These are phyloP conservation scores for Anoplophora glabripennis DNA, from an alignment of 1,140 invertebrate species.

Conservation along the genomic window DNA sequence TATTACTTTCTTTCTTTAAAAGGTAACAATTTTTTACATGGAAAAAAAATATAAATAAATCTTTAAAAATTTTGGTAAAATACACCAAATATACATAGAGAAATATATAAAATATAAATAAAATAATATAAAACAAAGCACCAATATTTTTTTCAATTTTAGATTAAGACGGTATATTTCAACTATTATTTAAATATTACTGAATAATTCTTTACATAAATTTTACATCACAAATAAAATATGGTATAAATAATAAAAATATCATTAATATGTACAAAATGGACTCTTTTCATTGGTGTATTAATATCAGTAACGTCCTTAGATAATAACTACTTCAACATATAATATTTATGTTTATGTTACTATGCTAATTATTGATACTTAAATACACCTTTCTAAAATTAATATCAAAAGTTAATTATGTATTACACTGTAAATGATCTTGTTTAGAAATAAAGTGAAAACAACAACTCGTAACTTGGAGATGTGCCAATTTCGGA, in stretches of 20 bases:
- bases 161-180: not conserved
- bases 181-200: not conserved
- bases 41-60: not conserved
- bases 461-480: too few species aligned
- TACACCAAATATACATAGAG: conserved; percentile 3
- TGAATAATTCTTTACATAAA: not conserved
- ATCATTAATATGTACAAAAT: conserved; percentile 18
- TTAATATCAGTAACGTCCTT: conserved; percentile 11
- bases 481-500: too few species aligned
- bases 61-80: not conserved
- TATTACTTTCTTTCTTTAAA: conserved; percentile 13
- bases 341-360: too few species aligned
- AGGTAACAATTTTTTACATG: conserved; percentile 23
- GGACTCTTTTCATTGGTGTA: conserved; percentile 16
- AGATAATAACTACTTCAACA: not conserved
- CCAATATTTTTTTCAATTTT: conserved; percentile 1
- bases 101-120: conserved; percentile 11
- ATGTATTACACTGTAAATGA: too few species aligned
- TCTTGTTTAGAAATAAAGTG: too few species aligned
- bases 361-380: too few species aligned
- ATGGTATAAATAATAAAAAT: not conserved
- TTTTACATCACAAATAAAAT: not conserved
- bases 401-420: too few species aligned
- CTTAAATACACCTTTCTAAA: too few species aligned
- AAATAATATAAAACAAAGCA: conserved; percentile 11